These are phyloP conservation scores for Ridgeia piscesae DNA, from an alignment of 1,140 invertebrate species.

Conservation along the genomic window DNA sequence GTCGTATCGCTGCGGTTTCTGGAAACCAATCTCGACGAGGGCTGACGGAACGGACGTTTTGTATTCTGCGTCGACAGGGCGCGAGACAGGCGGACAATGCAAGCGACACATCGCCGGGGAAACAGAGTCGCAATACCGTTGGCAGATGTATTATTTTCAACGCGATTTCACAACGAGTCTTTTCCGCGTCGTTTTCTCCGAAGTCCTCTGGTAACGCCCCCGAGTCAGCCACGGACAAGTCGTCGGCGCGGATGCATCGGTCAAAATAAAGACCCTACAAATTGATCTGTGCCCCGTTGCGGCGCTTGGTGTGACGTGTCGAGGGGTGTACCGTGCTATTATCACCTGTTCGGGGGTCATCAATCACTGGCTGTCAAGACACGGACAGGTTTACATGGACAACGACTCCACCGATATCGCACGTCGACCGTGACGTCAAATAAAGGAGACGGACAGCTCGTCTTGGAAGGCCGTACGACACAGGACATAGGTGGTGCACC, in stretches of 20 bases:
- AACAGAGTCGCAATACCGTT: neutral
- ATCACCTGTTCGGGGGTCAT: neutral
- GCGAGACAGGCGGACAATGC: neutral
- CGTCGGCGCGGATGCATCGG: no score
- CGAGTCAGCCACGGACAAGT: neutral
- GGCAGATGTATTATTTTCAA: neutral
- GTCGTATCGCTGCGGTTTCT: neutral
- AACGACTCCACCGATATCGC: neutral
- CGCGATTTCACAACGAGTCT: neutral
- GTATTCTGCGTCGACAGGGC: neutral
- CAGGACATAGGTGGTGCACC: neutral
- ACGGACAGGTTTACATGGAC: neutral
- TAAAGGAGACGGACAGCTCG: neutral
- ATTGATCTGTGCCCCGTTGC: neutral
- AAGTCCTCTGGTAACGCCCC: neutral
- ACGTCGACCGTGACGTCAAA: neutral
- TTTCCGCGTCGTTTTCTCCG: neutral
- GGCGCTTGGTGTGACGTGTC: neutral
- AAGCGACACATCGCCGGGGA: neutral
- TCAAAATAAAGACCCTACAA: neutral
- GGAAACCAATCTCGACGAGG: neutral
- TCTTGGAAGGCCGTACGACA: neutral
- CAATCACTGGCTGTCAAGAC: neutral
- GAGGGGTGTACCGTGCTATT: neutral
- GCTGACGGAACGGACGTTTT: neutral